A percentile compares a stretch with the other conserved stretches of the same genome.
Conservation (phyloP, 1,140 invertebrate genomes). For the Conus ventricosus region DNA sequence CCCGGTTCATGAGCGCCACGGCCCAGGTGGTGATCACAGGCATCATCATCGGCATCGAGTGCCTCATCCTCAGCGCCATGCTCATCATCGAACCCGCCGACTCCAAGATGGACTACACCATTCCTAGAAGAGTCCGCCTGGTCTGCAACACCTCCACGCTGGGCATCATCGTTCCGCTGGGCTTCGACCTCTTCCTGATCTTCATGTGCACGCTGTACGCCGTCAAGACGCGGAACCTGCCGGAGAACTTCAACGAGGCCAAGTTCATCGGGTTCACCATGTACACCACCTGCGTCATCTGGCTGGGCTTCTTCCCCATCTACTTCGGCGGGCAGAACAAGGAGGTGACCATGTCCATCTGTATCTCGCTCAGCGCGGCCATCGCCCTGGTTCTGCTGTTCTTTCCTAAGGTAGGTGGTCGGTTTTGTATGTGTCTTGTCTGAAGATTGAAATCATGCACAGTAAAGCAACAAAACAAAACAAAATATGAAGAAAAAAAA, state of each 20-base stretch:
- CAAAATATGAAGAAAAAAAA: too few species aligned
- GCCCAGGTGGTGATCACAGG: constrained; percentile 81
- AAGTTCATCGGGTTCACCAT: constrained; percentile 82
- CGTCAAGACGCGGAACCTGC: constrained; percentile 89
- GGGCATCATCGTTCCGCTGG: constrained; percentile 85
- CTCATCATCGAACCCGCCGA: constrained; percentile 83
- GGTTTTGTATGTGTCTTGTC: background rate
- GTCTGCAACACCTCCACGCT: constrained; percentile 83
- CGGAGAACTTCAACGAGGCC: constrained; percentile 88
- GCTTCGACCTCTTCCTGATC: constrained; percentile 87
- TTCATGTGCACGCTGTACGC: constrained; percentile 89
- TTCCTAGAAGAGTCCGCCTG: constrained; percentile 74
- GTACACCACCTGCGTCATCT: constrained; percentile 92
- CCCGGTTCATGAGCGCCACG: constrained; percentile 80
- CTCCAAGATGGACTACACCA: constrained; percentile 79
- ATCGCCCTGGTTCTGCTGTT: constrained; percentile 87
- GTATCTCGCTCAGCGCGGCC: constrained; percentile 82
- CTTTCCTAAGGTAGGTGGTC: constrained; percentile 79
- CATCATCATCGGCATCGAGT: constrained; percentile 83
- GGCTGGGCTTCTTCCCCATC: constrained; percentile 91
- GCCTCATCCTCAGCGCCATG: constrained; percentile 82
- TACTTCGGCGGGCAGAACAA: constrained; percentile 86
- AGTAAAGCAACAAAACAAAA: too few species aligned
- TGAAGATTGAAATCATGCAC: background rate
- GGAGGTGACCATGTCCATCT: constrained; percentile 84